A percentile compares a stretch with the other conserved stretches of the same genome.
These are phyloP conservation scores for Platycheirus albimanus DNA, from an alignment of 2,888 invertebrate species.

Conservation along the genomic window DNA sequence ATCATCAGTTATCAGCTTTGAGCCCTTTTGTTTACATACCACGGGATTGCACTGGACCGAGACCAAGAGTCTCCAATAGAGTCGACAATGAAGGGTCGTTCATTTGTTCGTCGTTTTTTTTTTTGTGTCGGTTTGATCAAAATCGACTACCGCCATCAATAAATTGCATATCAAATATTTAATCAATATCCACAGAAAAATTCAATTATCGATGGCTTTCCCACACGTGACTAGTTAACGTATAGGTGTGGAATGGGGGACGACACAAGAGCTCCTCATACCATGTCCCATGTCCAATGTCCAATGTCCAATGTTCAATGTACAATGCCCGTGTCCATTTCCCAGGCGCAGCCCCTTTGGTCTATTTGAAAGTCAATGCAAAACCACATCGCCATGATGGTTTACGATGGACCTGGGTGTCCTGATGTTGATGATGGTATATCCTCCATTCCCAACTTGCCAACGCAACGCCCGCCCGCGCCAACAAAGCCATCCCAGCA, in stretches of 20 bases:
- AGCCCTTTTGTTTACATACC: slow-evolving; percentile 4
- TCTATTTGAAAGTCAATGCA: slow-evolving; percentile 51
- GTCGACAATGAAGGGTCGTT: slow-evolving; percentile 65
- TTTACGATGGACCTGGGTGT: slow-evolving; percentile 34
- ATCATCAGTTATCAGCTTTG: background rate
- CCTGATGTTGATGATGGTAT: slow-evolving; percentile 1
- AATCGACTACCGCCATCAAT: slow-evolving; percentile 66
- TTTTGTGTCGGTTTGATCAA: slow-evolving; percentile 71
- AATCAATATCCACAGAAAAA: slow-evolving; percentile 74
- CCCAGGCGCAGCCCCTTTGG: background rate
- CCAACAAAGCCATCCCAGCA: slow-evolving; percentile 1
- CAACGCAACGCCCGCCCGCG: slow-evolving; percentile 8
- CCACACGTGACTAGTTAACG: slow-evolving; percentile 73
- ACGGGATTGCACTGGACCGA: slow-evolving; percentile 10
- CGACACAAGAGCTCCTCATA: slow-evolving; percentile 51
- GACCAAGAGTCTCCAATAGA: slow-evolving; percentile 38
- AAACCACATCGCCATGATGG: slow-evolving; percentile 46
- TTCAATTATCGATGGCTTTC: slow-evolving; percentile 73
- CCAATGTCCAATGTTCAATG: no score
- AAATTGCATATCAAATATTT: slow-evolving; percentile 74
- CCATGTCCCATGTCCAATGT: no score
- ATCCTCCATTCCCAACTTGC: no score
- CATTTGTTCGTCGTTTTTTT: slow-evolving; percentile 64
- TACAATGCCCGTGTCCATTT: no score
- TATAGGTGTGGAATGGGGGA: slow-evolving; percentile 62